Base-by-base conservation (phyloP, 2,797 vertebrate species). In the Eulemur rubriventer region DNA sequence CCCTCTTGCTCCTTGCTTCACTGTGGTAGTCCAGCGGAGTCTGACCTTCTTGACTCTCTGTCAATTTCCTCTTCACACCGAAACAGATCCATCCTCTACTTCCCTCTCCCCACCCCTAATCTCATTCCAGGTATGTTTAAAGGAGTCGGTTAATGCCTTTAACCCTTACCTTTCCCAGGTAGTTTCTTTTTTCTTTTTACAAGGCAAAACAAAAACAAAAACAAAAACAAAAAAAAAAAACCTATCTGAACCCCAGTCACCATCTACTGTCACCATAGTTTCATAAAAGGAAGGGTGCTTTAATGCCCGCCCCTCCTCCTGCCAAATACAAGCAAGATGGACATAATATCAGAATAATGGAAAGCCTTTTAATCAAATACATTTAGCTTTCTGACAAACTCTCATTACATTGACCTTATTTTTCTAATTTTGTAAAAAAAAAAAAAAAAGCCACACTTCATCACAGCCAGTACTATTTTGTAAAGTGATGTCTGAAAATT, bases 321-420 rank as follows among this genome's bases (percentile, higher is more conserved):
- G 7, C 24, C 17, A 16, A 87, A 78, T 78, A 72, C 94, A 95
- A 73, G 22, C 16, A 95, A 48, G 48, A 89, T 95, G 46, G 69
- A 48, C 38, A 8, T 85, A 33, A 92, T 92, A 24, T 76, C 84
- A 70, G 63, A 92, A 94, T 79, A 91, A 94, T 91, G 41, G 75
- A 65, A 26, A 89, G 35, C 9, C 6, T 72, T 97, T 90, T 92
- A 91, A 91, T 26, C 28, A 61, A 92, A 90, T 52, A 82, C 41
- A 87, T 67, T 92, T 96, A 91, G 67, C 38, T 96, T 90, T 83
- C 65, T 89, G 69, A 93, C 43, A 91, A 89, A 95, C 67, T 96
- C 63, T 83, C 73, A 85, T 88, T 70, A 82, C 22, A 57, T 8
- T 83, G 38, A 89, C 63, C 11, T 89, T 85, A 90, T 92, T 82